Percentiles rank a stretch among this genome's conserved stretches.
These are phyloP conservation scores for Phalacrocorax carbo DNA, from an alignment of 2,113 vertebrate species.

Conservation along the genomic window DNA sequence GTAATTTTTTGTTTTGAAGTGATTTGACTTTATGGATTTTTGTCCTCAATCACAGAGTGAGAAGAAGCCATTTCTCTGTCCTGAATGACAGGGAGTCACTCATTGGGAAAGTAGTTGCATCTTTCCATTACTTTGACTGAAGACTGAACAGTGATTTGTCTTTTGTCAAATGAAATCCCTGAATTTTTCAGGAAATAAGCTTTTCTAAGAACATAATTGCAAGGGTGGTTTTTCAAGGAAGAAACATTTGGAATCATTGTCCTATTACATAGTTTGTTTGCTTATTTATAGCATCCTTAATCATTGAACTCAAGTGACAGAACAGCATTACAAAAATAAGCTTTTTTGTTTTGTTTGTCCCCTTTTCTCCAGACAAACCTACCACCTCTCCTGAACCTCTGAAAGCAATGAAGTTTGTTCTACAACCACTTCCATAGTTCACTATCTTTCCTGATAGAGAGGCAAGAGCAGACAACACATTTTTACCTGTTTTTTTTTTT, in stretches of 20 bases:
- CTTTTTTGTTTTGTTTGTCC: background rate
- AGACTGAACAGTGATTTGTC: background rate
- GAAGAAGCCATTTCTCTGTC: background rate
- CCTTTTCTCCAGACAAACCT: background rate
- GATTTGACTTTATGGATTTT: background rate
- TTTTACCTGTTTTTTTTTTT: background rate
- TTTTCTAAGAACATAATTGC: background rate
- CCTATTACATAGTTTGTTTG: fast-evolving
- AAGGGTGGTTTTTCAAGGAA: background rate
- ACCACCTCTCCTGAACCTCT: background rate
- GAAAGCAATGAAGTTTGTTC: background rate
- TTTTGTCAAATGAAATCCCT: background rate
- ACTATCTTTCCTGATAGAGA: background rate
- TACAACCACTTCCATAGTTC: background rate
- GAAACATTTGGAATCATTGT: fast-evolving
- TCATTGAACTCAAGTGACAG: background rate
- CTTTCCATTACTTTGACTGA: background rate
- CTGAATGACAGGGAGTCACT: background rate
- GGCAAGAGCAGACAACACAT: background rate
- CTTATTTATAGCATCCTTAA: background rate
- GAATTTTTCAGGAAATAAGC: background rate
- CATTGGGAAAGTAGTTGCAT: background rate
- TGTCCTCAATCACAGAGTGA: background rate
- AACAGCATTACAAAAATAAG: background rate
- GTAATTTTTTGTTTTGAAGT: background rate